Conservation (phyloP, 1,140 invertebrate species). For the Teleogryllus occipitalis region DNA sequence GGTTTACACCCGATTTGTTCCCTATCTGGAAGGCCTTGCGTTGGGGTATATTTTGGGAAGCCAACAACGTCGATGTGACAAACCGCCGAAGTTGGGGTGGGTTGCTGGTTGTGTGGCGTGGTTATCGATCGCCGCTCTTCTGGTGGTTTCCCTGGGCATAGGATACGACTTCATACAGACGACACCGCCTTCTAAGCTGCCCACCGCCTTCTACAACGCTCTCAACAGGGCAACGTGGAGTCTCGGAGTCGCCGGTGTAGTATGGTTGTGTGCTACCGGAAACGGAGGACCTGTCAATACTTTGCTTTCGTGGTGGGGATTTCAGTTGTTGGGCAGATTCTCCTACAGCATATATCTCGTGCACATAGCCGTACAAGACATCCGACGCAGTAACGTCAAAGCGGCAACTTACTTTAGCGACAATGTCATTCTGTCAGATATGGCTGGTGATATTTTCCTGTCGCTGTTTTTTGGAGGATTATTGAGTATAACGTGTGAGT, state of each 20-base stretch:
- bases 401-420: background rate
- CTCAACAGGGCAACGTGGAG: background rate
- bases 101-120: background rate
- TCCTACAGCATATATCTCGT: background rate
- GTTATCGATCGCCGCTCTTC: background rate
- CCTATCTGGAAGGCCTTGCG: background rate
- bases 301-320: constrained; percentile 44
- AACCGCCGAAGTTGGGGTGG: background rate
- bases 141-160: background rate
- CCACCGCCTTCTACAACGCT: background rate
- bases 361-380: background rate
- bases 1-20: background rate
- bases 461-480: background rate
- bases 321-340: constrained; percentile 34
- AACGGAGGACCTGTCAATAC: constrained; percentile 40
- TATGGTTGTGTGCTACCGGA: background rate
- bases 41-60: background rate
- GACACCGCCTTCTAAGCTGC: background rate
- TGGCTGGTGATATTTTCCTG: background rate
- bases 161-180: background rate
- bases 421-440: background rate
- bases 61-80: background rate
- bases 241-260: background rate
- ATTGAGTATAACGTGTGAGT: background rate
- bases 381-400: background rate